phyloP scores from a whole-genome alignment of 2,797 vertebrate genomes.

The Dicrostonyx torquatus region DNA sequence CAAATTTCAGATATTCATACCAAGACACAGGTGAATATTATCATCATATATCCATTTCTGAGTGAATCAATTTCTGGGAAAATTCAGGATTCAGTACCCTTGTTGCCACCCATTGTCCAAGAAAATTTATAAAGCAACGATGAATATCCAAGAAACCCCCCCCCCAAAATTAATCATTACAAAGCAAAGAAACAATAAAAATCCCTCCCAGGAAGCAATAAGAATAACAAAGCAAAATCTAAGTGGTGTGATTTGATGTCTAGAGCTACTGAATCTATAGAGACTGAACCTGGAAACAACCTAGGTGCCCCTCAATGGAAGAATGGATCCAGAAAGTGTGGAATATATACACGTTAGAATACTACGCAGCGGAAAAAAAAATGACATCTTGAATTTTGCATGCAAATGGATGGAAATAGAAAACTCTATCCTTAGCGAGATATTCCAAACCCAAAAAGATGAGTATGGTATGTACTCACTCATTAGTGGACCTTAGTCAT shows the following conservation, averaged over 20 bases:
- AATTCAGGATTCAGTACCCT: neutral
- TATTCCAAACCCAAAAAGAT: too few relatives aligned
- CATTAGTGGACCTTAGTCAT: too few relatives aligned
- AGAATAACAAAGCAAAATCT: neutral
- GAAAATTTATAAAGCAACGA: neutral
- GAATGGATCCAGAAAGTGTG: too few relatives aligned
- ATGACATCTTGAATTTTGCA: too few relatives aligned
- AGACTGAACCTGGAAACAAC: too few relatives aligned
- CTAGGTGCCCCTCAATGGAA: too few relatives aligned
- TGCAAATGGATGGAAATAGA: too few relatives aligned
- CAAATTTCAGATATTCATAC: neutral
- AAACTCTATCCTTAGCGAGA: too few relatives aligned
- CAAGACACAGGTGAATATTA: neutral
- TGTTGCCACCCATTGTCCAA: neutral
- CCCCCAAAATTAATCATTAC: neutral
- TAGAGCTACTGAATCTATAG: too few relatives aligned
- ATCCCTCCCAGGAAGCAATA: neutral
- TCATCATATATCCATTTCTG: neutral
- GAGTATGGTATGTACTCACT: too few relatives aligned
- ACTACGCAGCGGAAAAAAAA: too few relatives aligned
- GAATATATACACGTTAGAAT: too few relatives aligned
- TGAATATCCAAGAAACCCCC: neutral
- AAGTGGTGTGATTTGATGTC: accelerated
- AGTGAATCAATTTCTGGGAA: neutral
- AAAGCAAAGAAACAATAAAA: neutral